Conservation (phyloP, 2,113 vertebrate genomes). For the Delphinus delphis region DNA sequence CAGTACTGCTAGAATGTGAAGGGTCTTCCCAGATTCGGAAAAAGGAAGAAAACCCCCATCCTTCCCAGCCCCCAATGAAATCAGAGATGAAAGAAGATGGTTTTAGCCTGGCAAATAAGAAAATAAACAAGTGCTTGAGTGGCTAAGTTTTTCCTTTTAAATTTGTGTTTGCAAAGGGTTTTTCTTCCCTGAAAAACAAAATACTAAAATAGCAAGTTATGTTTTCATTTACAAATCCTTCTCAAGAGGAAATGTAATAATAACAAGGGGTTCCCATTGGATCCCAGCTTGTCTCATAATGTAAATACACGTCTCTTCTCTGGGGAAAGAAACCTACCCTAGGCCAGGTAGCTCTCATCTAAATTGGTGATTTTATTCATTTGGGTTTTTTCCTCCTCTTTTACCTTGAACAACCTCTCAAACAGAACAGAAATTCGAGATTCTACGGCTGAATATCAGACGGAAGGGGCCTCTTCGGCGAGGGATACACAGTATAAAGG, state of each 20-base stretch:
- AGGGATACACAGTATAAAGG: not conserved
- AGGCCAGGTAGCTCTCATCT: conserved; percentile 63
- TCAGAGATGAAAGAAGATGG: conserved; percentile 63
- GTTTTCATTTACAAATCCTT: conserved; percentile 76
- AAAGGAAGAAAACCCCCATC: not conserved
- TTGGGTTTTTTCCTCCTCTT: conserved; percentile 39
- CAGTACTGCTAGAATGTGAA: not conserved
- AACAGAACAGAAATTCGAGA: not conserved
- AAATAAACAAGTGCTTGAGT: conserved; percentile 65
- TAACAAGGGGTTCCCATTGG: conserved; percentile 69
- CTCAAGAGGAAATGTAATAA: conserved; percentile 75
- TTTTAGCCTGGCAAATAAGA: conserved; percentile 53
- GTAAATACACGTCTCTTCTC: conserved; percentile 64
- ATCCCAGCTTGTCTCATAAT: conserved; percentile 65
- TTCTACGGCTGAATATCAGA: not conserved
- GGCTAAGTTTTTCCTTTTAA: conserved; percentile 65
- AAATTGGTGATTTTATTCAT: conserved; percentile 47
- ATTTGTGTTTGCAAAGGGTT: conserved; percentile 66
- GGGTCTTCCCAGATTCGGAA: conserved; percentile 22
- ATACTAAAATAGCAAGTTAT: conserved; percentile 74
- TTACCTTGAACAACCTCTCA: conserved; percentile 59
- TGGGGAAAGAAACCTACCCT: conserved; percentile 28
- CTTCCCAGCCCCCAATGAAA: conserved; percentile 46
- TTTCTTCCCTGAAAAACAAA: conserved; percentile 76
- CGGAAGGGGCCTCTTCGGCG: not conserved